A percentile compares a stretch with the other conserved stretches of the same genome.
Evolutionary conservation across 2,888 invertebrate species (phyloP).

Genomic region (Dasysyrphus albostriatus): DNA sequence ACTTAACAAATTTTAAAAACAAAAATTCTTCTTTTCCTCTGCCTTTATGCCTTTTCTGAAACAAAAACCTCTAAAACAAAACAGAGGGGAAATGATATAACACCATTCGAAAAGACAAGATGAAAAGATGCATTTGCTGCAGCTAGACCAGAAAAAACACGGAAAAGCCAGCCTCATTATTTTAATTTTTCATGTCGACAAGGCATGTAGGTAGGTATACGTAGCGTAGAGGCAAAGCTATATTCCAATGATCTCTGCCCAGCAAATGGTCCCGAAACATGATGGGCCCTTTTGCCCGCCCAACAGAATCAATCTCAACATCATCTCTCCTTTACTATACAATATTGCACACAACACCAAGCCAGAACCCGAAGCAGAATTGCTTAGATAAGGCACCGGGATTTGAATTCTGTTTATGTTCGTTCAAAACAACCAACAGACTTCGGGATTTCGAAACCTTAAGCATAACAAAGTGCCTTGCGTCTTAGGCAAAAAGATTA

Average conservation of each 20-base stretch:
- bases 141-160: slow-evolving; percentile 73
- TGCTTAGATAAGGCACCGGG: slow-evolving; percentile 67
- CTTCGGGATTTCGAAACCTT: slow-evolving; percentile 72
- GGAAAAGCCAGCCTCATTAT: slow-evolving; percentile 74
- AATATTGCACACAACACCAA: background rate
- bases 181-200: slow-evolving; percentile 73
- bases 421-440: slow-evolving; percentile 42
- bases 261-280: slow-evolving; percentile 50
- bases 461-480: slow-evolving; percentile 73
- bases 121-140: slow-evolving; percentile 61
- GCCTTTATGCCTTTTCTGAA: background rate
- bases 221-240: background rate
- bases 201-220: background rate
- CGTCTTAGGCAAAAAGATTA: slow-evolving; percentile 63
- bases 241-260: slow-evolving; percentile 25
- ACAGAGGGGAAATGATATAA: slow-evolving; percentile 68
- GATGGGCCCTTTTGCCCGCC: slow-evolving; percentile 59
- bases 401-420: slow-evolving; percentile 70
- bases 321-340: background rate
- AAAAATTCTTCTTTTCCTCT: background rate
- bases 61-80: slow-evolving; percentile 14
- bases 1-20: slow-evolving; percentile 61
- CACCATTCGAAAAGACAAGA: slow-evolving; percentile 74
- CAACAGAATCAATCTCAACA: slow-evolving; percentile 47
- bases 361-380: background rate